A percentile compares a stretch with the other conserved stretches of the same genome.
Conservation (phyloP, 2,113 vertebrate genomes). For the Onychorhynchus coronatus region DNA sequence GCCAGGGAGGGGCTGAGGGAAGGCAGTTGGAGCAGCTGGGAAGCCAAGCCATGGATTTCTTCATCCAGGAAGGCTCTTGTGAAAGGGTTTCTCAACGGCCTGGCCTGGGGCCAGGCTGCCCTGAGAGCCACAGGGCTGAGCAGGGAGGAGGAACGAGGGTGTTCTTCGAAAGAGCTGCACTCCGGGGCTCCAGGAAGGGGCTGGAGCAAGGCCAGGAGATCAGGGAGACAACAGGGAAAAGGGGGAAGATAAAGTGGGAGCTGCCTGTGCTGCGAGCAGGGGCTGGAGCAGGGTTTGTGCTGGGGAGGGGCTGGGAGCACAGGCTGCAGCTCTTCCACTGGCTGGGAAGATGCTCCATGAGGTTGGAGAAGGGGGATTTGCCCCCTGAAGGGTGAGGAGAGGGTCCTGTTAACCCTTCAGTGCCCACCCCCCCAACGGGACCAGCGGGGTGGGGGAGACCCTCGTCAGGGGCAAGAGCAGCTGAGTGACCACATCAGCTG, state of each 20-base stretch:
- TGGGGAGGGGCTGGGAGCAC: background rate
- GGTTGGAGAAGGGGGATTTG: background rate
- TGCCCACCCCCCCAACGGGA: accelerated
- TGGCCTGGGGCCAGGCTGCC: background rate
- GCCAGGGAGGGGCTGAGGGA: background rate
- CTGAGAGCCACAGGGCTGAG: background rate
- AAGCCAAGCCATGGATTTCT: background rate
- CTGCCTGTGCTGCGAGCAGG: background rate
- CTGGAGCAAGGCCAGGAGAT: background rate
- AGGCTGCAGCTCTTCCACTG: background rate
- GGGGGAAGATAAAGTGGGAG: background rate
- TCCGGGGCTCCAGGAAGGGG: background rate
- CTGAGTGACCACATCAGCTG: background rate
- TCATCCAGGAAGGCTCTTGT: conserved; percentile 34
- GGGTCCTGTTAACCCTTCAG: background rate
- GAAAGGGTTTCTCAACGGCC: conserved; percentile 40
- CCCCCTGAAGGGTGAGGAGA: background rate
- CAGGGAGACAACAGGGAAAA: background rate
- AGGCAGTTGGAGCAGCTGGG: background rate
- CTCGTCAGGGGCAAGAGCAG: background rate
- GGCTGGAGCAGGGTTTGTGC: background rate
- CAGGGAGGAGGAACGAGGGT: background rate
- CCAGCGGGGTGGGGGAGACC: accelerated
- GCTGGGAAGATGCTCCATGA: background rate
- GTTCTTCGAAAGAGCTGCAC: background rate